Evolutionary conservation across 2,888 invertebrate species (phyloP).

Genomic region (Brenthis ino): DNA sequence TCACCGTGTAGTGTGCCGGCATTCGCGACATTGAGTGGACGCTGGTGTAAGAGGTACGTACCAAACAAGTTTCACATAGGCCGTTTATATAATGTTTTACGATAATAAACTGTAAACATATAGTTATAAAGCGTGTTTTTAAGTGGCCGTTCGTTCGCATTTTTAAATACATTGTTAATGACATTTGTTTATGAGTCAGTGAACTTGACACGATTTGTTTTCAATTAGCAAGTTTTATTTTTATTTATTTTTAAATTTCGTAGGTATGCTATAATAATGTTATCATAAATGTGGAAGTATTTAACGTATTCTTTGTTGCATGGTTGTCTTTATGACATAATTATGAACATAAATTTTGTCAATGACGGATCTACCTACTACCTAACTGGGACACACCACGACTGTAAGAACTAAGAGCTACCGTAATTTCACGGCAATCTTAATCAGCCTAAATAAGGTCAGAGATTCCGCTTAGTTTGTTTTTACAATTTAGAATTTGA

Average conservation of each 20-base stretch:
- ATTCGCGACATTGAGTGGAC: slow-evolving; percentile 43
- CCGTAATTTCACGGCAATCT: not conserved
- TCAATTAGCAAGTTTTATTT: not conserved
- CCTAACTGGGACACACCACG: not conserved
- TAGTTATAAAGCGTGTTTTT: not conserved
- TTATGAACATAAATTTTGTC: no score
- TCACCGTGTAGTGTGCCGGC: slow-evolving; percentile 39
- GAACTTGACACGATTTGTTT: slow-evolving; percentile 5
- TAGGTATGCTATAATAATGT: no score
- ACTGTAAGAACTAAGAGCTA: not conserved
- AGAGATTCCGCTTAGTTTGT: not conserved
- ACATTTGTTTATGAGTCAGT: slow-evolving; percentile 14
- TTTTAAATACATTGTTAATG: slow-evolving; percentile 8
- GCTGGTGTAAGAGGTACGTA: slow-evolving; percentile 37
- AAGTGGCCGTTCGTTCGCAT: not conserved
- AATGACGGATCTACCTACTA: not conserved
- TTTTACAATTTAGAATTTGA: not conserved
- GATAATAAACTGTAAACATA: not conserved
- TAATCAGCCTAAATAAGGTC: slow-evolving; percentile 12
- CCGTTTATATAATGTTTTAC: slow-evolving; percentile 1
- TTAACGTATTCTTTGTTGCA: no score
- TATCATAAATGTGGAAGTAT: no score
- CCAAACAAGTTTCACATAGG: slow-evolving; percentile 3
- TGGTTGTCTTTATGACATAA: no score
- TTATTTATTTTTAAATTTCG: not conserved